phyloP scores from a whole-genome alignment of 2,888 invertebrate species.

The Polydrusus cervinus region DNA sequence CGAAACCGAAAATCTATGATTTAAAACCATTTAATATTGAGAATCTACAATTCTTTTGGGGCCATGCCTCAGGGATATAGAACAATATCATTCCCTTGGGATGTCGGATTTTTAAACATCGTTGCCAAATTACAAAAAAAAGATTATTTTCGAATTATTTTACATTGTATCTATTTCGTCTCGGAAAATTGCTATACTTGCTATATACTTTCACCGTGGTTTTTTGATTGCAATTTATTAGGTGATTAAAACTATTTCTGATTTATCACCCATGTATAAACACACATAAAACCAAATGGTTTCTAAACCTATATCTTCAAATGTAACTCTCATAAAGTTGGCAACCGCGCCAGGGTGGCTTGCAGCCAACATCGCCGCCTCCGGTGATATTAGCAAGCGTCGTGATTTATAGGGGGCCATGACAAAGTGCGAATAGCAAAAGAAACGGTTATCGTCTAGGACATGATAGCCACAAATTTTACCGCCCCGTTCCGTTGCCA shows the following conservation, averaged over 20 bases:
- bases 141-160: background rate
- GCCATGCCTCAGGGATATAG: conserved; percentile 30
- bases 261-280: background rate
- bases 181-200: too few relatives aligned
- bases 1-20: conserved; percentile 56
- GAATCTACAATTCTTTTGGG: conserved; percentile 53
- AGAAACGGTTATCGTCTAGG: conserved; percentile 39
- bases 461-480: too few relatives aligned
- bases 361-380: conserved; percentile 45
- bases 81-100: conserved; percentile 31
- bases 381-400: conserved; percentile 62
- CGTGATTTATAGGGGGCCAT: conserved; percentile 65
- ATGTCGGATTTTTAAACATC: background rate
- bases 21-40: conserved; percentile 58
- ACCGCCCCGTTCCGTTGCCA: too few relatives aligned
- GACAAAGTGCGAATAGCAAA: conserved; percentile 64
- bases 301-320: background rate
- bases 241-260: too few relatives aligned
- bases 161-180: background rate
- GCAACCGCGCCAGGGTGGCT: conserved; percentile 44
- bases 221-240: too few relatives aligned
- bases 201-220: too few relatives aligned
- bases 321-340: conserved; percentile 21
- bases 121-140: conserved; percentile 27
- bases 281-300: background rate